Base-by-base conservation (phyloP, 1,140 invertebrate species). In the Drosophila sulfurigaster region DNA sequence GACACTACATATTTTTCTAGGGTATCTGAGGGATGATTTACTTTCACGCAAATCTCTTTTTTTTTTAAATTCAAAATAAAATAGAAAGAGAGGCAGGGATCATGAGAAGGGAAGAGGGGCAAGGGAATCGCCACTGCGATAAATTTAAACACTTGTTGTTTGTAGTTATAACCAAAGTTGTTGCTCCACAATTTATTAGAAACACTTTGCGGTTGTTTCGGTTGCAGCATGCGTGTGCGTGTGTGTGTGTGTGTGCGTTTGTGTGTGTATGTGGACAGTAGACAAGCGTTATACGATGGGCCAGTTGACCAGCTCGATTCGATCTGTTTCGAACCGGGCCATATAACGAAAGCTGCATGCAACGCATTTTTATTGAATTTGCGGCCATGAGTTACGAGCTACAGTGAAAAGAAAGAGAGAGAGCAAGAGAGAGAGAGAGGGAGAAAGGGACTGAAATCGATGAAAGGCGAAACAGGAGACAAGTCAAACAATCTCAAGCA, bases 121-220 rank as follows among this genome's bases (percentile, higher is more conserved):
- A 73, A 48, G 51, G 46, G 72, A 89, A 89, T 83, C 85, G 83
- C 78, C 78, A 78, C 52, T 67, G 81, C 75, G 58, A 89, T 89
- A 89, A 89, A 89, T 89, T 89, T 89, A 81, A 89, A 89, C 85
- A 89, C 85, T 89, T 89, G 85, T 85, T 65, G 63, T 65, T 20
- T 89, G 83, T 89, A 76, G 82, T 77, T 76, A 66, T 66, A 51
- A 45, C 48, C 72, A 58, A 75, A 60, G 69, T 68, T 88, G 79
- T 68, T 82, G 83, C 74, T 88, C 62, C 68, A 72, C 56, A 89
- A 89, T 89, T 89, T 89, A 89, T 89, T 89, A 89, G 85, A 78
- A 89, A 79, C 85, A 89, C 78, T 89, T 85, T 89, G 85, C 69
- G 85, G 85, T 79, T 85, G 20, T 81, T 78, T 89, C 72, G 81